Evolutionary conservation across 1,140 invertebrate species (phyloP), one percentile per base, ranked within the genome.

Genomic region (Bombus cullumanus): DNA sequence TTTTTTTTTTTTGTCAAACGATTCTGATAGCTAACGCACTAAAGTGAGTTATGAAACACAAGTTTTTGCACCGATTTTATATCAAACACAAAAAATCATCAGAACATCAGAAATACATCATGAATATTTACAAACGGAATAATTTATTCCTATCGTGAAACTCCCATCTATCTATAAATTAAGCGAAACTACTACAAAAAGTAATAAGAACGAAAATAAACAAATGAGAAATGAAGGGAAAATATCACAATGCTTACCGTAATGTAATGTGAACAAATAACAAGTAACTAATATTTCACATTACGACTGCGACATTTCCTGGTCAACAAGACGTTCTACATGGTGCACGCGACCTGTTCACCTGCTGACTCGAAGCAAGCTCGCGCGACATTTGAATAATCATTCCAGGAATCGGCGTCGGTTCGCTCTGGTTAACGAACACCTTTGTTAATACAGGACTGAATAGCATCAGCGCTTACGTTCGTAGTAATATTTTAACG

Each of bases 401-500:
- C 73, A 34, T 75, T 53, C 43, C n/a, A 53, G 43, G 57, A 62
- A 62, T 77, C 57, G 47, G 53, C 25, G 12, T 47, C 31, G 25
- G 22, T 76, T 53, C 37, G 31, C 75, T 39, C 37, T 22, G 75
- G n/a, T 59, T 39, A 39, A 59, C 75, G 57, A 59, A 78, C 75
- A 57, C 62, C 64, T 85, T 88, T 64, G 82, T 85, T 81, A 85
- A 72, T 81, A 81, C 53, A 31, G 28, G 15, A 3, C 2, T 41
- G 83, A 43, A 62, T 72, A 62, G 68, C 68, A 88, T 88, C 80
- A 77, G 76, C 78, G 62, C 39, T 41, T 15, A 89, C 66, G 66
- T 41, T 82, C 41, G 57, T 73, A 72, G 75, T 89, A 87, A 83
- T 90, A 86, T 90, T 89, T 87, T 86, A 90, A 88, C 89, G 62